Evolutionary conservation across 2,797 vertebrate genomes (phyloP).

Genomic region (Pangasius krempfi): DNA sequence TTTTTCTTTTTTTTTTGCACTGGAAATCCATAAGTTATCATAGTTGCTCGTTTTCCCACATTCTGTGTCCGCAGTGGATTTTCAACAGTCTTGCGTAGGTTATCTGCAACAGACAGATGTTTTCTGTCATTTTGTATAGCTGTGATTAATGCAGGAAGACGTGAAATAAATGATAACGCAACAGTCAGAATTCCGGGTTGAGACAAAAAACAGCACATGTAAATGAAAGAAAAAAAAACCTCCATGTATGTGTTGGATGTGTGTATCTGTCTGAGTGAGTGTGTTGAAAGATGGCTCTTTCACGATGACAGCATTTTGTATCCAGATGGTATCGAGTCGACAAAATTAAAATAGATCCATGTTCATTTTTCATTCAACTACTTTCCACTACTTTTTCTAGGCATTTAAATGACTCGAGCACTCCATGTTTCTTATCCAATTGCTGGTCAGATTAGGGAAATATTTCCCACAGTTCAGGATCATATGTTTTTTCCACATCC

Average conservation of each 20-base stretch:
- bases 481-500: conserved; percentile 24
- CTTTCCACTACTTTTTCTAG: background rate
- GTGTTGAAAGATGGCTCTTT: conserved; percentile 31
- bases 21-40: conserved; percentile 21
- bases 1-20: background rate
- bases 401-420: background rate
- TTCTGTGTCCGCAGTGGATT: conserved; percentile 37
- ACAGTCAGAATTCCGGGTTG: conserved; percentile 41
- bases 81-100: conserved; percentile 30
- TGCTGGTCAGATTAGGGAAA: conserved; percentile 21
- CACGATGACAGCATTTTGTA: conserved; percentile 53
- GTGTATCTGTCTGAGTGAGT: conserved; percentile 36
- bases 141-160: conserved; percentile 42
- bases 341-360: conserved; percentile 61
- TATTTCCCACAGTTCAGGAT: conserved; percentile 38
- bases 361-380: conserved; percentile 26
- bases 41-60: conserved; percentile 27
- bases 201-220: conserved; percentile 11
- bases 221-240: background rate
- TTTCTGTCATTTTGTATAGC: conserved; percentile 28
- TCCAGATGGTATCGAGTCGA: conserved; percentile 67
- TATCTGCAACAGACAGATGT: conserved; percentile 47
- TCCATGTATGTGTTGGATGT: background rate
- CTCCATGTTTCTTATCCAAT: conserved; percentile 26
- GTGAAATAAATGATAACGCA: conserved; percentile 62